Evolutionary conservation across 2,888 invertebrate genomes (phyloP), one percentile per base, ranked within the genome.

Genomic region (Drosophila atroscutellata): DNA sequence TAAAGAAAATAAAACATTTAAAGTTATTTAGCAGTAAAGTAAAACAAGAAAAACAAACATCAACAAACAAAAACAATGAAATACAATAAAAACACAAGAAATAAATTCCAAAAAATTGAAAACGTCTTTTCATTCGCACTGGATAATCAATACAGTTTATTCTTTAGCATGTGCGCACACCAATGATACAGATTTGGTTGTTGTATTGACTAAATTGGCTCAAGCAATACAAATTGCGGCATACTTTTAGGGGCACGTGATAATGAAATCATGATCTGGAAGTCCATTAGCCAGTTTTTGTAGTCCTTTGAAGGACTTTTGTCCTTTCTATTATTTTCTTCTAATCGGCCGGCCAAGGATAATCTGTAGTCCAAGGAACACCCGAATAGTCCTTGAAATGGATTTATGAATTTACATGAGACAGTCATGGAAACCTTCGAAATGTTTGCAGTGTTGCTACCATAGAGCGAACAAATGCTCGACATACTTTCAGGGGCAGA

Each of bases 21-120:
- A 90, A 86, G 86, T 90, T 91, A 90, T 89, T 85, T 89, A 91
- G 90, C 77, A 81, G 77, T 89, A 89, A 89, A 90, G 75, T 81
- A 82, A 81, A 86, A 74, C 66, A 75, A 37, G 50, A 63, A 71
- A 75, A 77, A 68, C 73, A 64, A 80, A 75, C 72, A 86, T 83
- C 81, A 80, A 80, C 80, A 82, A 83, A 64, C 52, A 68, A 85
- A 70, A 84, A 86, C 71, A 80, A 80, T 81, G 89, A 81, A 89
- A 90, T 90, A 86, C 90, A 86, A 90, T 90, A 86, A 90, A 80
- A 88, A 85, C 86, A 88, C 75, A 72, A 67, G 70, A 88, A 89
- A 77, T 81, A 81, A 89, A 89, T 89, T 81, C 49, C 50, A 89
- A 86, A 83, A 81, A 69, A 72, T 8, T 7, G 1, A 50, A 58